Percentiles rank a stretch among this genome's conserved stretches.
phyloP scores from a whole-genome alignment of 2,888 invertebrate genomes.

The Perizoma flavofasciatum region DNA sequence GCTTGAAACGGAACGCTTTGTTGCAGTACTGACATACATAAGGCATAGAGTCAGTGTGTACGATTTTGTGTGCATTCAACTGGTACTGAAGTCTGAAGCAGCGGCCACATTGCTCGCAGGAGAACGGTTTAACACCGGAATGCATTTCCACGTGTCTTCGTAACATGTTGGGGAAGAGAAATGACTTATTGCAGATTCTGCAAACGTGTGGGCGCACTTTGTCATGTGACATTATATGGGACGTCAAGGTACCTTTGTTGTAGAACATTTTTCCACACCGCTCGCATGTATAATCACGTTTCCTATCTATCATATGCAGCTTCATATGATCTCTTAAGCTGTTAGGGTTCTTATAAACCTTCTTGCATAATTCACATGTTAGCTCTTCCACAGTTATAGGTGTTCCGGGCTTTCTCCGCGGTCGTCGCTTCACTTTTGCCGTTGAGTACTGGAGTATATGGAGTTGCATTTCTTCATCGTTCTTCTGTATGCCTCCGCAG shows the following conservation, averaged over 20 bases:
- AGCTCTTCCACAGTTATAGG: conserved; percentile 69
- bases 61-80: conserved; percentile 88
- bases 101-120: conserved; percentile 73
- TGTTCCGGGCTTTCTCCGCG: conserved; percentile 64
- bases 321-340: conserved; percentile 81
- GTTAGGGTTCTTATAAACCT: conserved; percentile 67
- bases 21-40: conserved; percentile 90
- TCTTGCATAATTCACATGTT: conserved; percentile 68
- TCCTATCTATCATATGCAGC: conserved; percentile 78
- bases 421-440: conserved; percentile 57
- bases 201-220: conserved; percentile 70
- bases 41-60: conserved; percentile 91
- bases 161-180: conserved; percentile 73
- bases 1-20: conserved; percentile 90
- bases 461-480: conserved; percentile 56
- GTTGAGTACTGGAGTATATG: conserved; percentile 60
- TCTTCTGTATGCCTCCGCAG: conserved; percentile 67
- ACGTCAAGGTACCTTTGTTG: conserved; percentile 73
- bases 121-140: conserved; percentile 70
- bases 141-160: conserved; percentile 75
- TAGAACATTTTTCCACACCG: conserved; percentile 75
- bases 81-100: conserved; percentile 87
- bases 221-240: conserved; percentile 75
- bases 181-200: conserved; percentile 72
- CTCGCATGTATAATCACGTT: conserved; percentile 73